These are phyloP conservation scores for Ophion slaviceki DNA, from an alignment of 2,888 invertebrate species.

Conservation along the genomic window DNA sequence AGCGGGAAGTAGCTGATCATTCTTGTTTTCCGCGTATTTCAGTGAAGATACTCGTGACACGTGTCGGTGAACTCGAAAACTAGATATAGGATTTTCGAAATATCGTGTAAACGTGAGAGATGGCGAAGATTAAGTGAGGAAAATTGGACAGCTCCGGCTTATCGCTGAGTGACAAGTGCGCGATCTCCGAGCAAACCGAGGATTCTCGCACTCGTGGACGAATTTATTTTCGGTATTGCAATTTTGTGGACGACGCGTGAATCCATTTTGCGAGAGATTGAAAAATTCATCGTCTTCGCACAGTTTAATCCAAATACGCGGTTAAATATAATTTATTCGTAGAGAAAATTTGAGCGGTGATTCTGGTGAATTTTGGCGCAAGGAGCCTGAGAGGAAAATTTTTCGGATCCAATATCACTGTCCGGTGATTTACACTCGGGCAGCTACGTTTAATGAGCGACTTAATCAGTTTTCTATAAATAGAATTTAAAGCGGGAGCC, in stretches of 20 bases:
- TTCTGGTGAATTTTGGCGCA: not conserved
- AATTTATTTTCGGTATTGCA: slow-evolving; percentile 6
- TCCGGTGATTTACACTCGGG: not conserved
- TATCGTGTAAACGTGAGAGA: not conserved
- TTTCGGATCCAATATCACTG: not conserved
- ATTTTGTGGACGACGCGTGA: slow-evolving; percentile 16
- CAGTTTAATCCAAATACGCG: not conserved
- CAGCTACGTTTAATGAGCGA: not conserved
- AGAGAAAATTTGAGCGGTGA: not conserved
- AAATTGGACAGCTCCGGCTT: slow-evolving; percentile 25
- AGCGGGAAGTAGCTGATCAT: not conserved
- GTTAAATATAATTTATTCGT: not conserved
- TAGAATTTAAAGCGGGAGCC: not conserved
- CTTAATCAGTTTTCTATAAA: not conserved
- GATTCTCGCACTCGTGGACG: not conserved
- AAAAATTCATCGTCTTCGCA: slow-evolving; percentile 1
- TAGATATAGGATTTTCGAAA: not conserved
- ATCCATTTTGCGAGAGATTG: not conserved
- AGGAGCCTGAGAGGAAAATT: not conserved
- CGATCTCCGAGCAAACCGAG: not conserved
- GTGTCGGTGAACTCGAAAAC: slow-evolving; percentile 22
- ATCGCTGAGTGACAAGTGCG: not conserved
- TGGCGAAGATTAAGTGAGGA: slow-evolving; percentile 1
- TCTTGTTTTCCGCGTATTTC: not conserved
- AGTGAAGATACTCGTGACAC: not conserved